phyloP scores from a whole-genome alignment of 2,113 vertebrate genomes.

The Corapipo altera region DNA sequence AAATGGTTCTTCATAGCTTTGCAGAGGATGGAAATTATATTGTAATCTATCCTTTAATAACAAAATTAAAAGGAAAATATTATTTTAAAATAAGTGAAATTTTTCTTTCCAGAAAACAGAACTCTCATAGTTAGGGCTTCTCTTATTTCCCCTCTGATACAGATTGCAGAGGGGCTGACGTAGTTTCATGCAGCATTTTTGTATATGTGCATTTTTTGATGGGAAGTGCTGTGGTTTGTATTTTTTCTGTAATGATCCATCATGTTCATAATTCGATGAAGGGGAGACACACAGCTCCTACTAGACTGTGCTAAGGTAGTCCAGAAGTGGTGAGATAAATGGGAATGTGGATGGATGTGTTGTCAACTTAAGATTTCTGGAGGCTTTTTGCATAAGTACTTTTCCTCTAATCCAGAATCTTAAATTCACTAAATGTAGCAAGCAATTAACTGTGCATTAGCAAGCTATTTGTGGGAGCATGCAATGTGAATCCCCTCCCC shows the following conservation, averaged over 20 bases:
- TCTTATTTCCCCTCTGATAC: not conserved
- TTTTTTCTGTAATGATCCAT: not conserved
- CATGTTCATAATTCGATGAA: not conserved
- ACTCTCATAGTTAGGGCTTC: not conserved
- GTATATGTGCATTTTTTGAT: not conserved
- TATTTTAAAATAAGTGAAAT: not conserved
- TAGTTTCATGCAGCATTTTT: not conserved
- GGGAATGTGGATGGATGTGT: not conserved
- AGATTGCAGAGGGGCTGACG: not conserved
- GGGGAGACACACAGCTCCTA: not conserved
- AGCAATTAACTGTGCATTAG: not conserved
- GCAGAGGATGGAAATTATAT: not conserved
- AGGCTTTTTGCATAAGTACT: not conserved
- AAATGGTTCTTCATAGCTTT: not conserved
- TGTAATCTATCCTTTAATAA: not conserved
- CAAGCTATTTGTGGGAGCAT: not conserved
- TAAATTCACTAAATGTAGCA: not conserved
- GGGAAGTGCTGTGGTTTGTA: not conserved
- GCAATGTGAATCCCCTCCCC: accelerated
- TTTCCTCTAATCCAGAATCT: not conserved
- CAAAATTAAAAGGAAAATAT: not conserved
- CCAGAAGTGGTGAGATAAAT: not conserved
- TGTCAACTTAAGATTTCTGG: not conserved
- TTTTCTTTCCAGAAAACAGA: not conserved
- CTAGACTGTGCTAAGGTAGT: not conserved